Evolutionary conservation across 2,888 invertebrate genomes (phyloP).

Genomic region (Gymnosoma rotundatum): DNA sequence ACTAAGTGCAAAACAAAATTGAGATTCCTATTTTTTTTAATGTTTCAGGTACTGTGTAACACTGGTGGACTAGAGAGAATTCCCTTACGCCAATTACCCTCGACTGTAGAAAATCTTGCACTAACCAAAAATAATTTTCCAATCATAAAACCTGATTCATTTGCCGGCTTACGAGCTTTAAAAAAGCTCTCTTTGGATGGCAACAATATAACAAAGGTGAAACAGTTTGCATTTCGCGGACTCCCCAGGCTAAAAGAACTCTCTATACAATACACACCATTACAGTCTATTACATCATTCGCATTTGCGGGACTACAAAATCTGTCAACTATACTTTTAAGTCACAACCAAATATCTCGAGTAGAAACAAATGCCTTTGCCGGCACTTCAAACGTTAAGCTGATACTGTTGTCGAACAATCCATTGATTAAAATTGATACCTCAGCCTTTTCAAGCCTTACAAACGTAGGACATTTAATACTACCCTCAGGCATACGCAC

Average conservation of each 20-base stretch:
- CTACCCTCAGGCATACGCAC: constrained; percentile 90
- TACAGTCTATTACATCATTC: constrained; percentile 90
- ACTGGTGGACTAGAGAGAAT: constrained; percentile 91
- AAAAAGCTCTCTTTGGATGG: constrained; percentile 92
- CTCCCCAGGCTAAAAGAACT: constrained; percentile 89
- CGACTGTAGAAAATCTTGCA: constrained; percentile 91
- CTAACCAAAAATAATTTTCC: constrained; percentile 93
- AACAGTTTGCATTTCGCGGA: constrained; percentile 93
- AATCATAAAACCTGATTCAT: constrained; percentile 91
- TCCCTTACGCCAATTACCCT: constrained; percentile 88
- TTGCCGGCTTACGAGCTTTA: constrained; percentile 90
- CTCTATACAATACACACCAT: constrained; percentile 93
- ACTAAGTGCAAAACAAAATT: not conserved
- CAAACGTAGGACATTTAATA: constrained; percentile 91
- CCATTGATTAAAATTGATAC: constrained; percentile 90
- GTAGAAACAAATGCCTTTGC: constrained; percentile 92
- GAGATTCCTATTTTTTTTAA: no score
- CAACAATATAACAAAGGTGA: constrained; percentile 92
- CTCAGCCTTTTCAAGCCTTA: constrained; percentile 92
- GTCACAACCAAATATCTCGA: constrained; percentile 88
- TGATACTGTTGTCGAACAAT: constrained; percentile 92
- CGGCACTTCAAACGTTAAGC: constrained; percentile 91
- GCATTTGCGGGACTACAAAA: constrained; percentile 93
- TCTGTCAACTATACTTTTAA: constrained; percentile 87
- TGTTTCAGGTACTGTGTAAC: constrained; percentile 91